Base-by-base conservation (phyloP, 2,888 invertebrate species). In the Brachyptera risi region DNA sequence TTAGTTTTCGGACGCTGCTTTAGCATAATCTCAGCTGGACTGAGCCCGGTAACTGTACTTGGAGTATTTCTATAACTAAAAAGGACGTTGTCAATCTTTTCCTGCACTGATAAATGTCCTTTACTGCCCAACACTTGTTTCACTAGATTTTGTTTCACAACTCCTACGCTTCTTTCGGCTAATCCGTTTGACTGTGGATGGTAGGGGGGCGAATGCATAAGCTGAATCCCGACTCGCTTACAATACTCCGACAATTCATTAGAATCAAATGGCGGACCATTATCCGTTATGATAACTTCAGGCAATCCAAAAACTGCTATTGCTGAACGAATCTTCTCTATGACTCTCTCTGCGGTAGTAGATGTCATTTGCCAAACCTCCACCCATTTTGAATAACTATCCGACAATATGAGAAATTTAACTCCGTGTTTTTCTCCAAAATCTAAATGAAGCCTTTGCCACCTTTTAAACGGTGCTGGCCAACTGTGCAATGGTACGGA, bases 271-370 rank as follows among this genome's bases (percentile, higher is more conserved):
- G 63, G 59, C 1, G 65, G 62, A 15, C 68, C 69, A 42, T 70
- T 70, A 59, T 68, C 70, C 1, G 68, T 68, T 13, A 69, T 67
- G 1, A 70, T 49, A 2, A 26, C 40, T 13, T 63, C 63, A 15
- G 69, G 69, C 13, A 71, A 62, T 0, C 70, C 68, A 66, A 68
- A 69, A 38, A 66, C 65, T 38, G 67, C 61, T 68, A 69, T 69
- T 60, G 42, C 15, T 9, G 19, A 15, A 19, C 60, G 44, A 17
- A 68, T 31, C 3, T 26, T 64, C 42, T 61, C 59, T 31, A 68
- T 64, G 24, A 65, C 60, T 7, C 44, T 63, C 5, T 58, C 57
- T 3, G 63, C 42, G 23, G 65, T 67, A 19, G 66, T 67, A 24
- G 61, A 56, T 26, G 61, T 63, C 23, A 68, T 54, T 15, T 65